Base-by-base conservation (phyloP, 92 coral and sea anemone species). In the Umimayanthus kanabou region DNA sequence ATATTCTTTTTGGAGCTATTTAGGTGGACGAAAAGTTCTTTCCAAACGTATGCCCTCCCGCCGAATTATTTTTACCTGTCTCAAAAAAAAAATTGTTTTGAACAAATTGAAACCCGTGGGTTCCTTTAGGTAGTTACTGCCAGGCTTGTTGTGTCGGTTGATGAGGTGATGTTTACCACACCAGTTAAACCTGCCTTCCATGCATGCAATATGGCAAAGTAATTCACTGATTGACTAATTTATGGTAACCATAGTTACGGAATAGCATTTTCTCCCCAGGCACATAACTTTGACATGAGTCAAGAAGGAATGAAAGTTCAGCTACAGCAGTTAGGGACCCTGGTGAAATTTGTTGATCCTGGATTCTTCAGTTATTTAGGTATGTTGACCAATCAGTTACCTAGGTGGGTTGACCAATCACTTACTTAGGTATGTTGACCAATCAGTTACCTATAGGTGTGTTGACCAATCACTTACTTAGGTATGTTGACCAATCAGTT, bases 221-320 rank as follows among this genome's bases (percentile, higher is more conserved):
- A 18, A 58, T 58, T 58, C 6, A 58, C 11, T 22, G 67, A 25
- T 58, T 16, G n/a, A 58, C 5, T 16, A 20, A 6, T 39, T 14
- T 10, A n/a, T n/a, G 45, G 45, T 74, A 33, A 74, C 29, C 40
- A 33, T 20, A 30, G 16, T 16, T 5, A 43, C 43, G 23, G n/a
- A 37, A 15, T 18, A 74, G n/a, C 25, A 74, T 33, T 30, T 74
- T 14, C 76, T 66, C 39, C 72, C 6, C 55, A 97, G 99, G 99
- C 99, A 64, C 98, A 97, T 81, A 97, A 97, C 85, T 97, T 97
- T 90, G 99, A 97, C 72, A 94, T 92, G 95, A 95, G 96, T 53
- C 99, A 97, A 85, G 99, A 96, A 65, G 98, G 98, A 47, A 97
- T 97, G 95, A 96, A 95, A 81, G 92, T 90, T 76, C 99, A 97